Evolutionary conservation across 2,797 vertebrate genomes (phyloP).

Genomic region (Rhadinocentrus ornatus): DNA sequence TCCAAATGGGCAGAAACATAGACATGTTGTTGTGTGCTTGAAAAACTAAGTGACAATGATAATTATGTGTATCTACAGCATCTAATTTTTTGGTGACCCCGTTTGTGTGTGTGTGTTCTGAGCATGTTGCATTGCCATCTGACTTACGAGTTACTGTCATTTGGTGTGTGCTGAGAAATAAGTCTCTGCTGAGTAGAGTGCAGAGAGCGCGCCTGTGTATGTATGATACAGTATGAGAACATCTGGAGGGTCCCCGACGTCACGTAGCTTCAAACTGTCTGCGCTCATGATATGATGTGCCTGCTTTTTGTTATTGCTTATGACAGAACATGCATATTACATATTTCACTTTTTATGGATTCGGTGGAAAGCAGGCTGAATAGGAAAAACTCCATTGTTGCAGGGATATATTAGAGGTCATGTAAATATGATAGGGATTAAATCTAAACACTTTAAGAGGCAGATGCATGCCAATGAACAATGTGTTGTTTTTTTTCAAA

Average conservation of each 20-base stretch:
- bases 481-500: background rate
- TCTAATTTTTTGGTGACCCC: background rate
- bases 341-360: conserved; percentile 49
- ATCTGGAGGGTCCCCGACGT: conserved; percentile 50
- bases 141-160: conserved; percentile 61
- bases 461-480: background rate
- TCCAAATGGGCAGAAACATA: background rate
- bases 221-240: conserved; percentile 44
- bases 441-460: background rate
- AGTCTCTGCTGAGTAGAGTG: conserved; percentile 45
- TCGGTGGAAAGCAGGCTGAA: conserved; percentile 8
- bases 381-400: conserved; percentile 16
- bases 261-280: conserved; percentile 44
- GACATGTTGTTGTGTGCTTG: background rate
- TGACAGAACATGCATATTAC: conserved; percentile 40
- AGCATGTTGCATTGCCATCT: conserved; percentile 51
- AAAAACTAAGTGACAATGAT: background rate
- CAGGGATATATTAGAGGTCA: conserved; percentile 6
- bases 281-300: conserved; percentile 37
- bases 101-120: background rate
- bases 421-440: conserved; percentile 13
- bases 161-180: conserved; percentile 56
- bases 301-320: conserved; percentile 33
- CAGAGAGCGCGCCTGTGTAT: conserved; percentile 26
- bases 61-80: background rate